phyloP scores from a whole-genome alignment of 2,888 invertebrate species.

The Ectobius pallidus region DNA sequence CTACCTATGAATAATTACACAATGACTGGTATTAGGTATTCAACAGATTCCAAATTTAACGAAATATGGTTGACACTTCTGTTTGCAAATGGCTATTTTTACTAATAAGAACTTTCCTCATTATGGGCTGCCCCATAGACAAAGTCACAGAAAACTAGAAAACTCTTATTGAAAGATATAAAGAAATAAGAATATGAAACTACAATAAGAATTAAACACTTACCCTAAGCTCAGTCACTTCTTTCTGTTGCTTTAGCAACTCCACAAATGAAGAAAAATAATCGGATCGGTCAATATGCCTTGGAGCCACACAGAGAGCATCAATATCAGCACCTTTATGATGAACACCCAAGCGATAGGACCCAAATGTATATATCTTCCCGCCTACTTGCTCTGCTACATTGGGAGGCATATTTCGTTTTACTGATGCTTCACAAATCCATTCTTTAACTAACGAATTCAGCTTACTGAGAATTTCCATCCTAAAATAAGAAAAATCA shows the following conservation, averaged over 20 bases:
- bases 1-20: too few relatives aligned
- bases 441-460: conserved; percentile 92
- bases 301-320: conserved; percentile 95
- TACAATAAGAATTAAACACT: conserved; percentile 46
- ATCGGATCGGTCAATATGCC: conserved; percentile 91
- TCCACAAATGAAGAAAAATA: conserved; percentile 97
- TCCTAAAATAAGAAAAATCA: conserved; percentile 51
- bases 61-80: too few relatives aligned
- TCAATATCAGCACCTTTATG: conserved; percentile 95
- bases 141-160: too few relatives aligned
- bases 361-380: conserved; percentile 99
- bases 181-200: too few relatives aligned
- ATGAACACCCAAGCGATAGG: conserved; percentile 69
- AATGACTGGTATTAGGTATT: too few relatives aligned
- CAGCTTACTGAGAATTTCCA: conserved; percentile 71
- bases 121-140: too few relatives aligned
- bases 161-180: too few relatives aligned
- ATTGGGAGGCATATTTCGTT: conserved; percentile 90
- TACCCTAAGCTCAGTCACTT: conserved; percentile 83
- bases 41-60: too few relatives aligned
- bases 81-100: too few relatives aligned
- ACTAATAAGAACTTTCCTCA: too few relatives aligned
- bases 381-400: conserved; percentile 93
- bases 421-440: conserved; percentile 88
- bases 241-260: conserved; percentile 81